Evolutionary conservation across 2,797 vertebrate genomes (phyloP).

Genomic region (Knipowitschia caucasica): DNA sequence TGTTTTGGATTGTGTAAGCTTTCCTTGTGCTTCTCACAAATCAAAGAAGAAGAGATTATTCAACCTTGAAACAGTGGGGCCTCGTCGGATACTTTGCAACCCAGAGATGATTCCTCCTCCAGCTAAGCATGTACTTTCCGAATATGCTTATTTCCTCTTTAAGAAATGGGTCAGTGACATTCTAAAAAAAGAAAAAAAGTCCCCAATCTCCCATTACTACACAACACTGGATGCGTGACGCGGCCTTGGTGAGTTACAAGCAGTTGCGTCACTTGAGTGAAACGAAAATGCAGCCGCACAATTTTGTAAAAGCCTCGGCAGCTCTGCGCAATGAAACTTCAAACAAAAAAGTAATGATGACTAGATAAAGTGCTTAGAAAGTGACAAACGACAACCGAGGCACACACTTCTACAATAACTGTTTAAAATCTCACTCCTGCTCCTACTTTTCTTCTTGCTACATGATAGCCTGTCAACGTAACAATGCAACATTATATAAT

Average conservation of each 20-base stretch:
- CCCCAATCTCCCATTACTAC: slow-evolving; percentile 15
- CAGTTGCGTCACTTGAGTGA: slow-evolving; percentile 41
- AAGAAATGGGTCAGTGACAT: slow-evolving; percentile 26
- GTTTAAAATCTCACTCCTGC: too few species aligned
- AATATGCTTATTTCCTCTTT: background rate
- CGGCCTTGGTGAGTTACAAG: slow-evolving; percentile 24
- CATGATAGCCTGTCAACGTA: too few species aligned
- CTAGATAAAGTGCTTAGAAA: background rate
- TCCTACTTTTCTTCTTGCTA: too few species aligned
- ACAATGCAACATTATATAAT: too few species aligned
- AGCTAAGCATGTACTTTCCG: background rate
- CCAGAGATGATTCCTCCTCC: background rate
- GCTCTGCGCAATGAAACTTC: background rate
- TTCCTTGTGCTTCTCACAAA: too few species aligned
- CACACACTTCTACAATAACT: too few species aligned
- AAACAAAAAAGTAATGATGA: background rate
- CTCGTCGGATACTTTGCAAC: slow-evolving; percentile 1
- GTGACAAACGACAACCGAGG: slow-evolving; percentile 23
- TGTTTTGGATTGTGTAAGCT: background rate
- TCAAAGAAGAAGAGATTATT: background rate
- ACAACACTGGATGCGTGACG: slow-evolving; percentile 18
- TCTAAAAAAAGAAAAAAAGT: slow-evolving; percentile 15
- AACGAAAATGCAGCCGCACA: slow-evolving; percentile 2
- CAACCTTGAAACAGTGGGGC: background rate
- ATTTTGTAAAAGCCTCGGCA: slow-evolving; percentile 13